Conservation (phyloP, 2,797 vertebrate genomes). For the Hydrophis major region DNA sequence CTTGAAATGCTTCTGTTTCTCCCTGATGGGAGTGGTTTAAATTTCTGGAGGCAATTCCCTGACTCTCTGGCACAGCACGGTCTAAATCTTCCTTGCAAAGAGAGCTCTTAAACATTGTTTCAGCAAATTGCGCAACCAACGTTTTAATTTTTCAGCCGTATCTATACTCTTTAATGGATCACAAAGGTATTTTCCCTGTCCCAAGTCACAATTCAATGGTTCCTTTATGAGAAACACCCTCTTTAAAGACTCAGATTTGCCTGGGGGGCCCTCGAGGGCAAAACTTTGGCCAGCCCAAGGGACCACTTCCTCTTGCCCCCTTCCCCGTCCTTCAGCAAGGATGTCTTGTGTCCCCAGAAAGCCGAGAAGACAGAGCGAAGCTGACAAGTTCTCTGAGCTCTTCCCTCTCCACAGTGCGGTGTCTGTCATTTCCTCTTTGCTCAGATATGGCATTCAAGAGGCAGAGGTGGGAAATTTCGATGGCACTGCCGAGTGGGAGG, state of each 20-base stretch:
- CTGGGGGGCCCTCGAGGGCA: accelerated
- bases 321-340: not conserved
- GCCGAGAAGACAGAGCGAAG: accelerated
- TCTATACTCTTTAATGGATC: slow-evolving; percentile 65
- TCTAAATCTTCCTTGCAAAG: slow-evolving; percentile 26
- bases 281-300: accelerated
- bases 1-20: not conserved
- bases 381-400: not conserved
- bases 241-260: not conserved
- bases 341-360: not conserved
- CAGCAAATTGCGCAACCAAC: slow-evolving; percentile 63
- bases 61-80: not conserved
- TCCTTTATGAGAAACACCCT: slow-evolving; percentile 41
- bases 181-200: slow-evolving; percentile 59
- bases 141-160: slow-evolving; percentile 64
- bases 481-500: not conserved
- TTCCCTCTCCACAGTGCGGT: accelerated
- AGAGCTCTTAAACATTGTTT: slow-evolving; percentile 59
- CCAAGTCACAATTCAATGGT: slow-evolving; percentile 52
- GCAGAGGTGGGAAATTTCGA: slow-evolving; percentile 3
- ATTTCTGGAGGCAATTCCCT: accelerated
- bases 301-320: not conserved
- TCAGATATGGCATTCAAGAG: slow-evolving; percentile 3
- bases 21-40: accelerated
- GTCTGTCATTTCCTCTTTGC: not conserved